Evolutionary conservation across 92 coral and sea anemone species (phyloP).

Genomic region (Zoanthus sociatus): DNA sequence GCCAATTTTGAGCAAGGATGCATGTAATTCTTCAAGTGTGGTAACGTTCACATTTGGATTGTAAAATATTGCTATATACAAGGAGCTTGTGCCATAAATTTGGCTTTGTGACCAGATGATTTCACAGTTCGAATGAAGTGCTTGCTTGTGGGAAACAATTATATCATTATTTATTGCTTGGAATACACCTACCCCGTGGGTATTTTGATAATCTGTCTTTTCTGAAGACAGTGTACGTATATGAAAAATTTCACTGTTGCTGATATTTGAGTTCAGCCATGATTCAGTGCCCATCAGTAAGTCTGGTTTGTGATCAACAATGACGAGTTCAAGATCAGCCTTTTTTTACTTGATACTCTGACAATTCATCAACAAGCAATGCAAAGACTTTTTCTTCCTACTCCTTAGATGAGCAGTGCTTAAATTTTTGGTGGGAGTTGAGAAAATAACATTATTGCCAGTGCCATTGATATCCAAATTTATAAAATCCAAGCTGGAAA

Average conservation of each 20-base stretch:
- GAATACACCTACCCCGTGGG: slow-evolving; percentile 68
- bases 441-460: slow-evolving; percentile 32
- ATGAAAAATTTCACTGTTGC: slow-evolving; percentile 59
- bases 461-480: slow-evolving; percentile 24
- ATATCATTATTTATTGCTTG: slow-evolving; percentile 71
- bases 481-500: slow-evolving; percentile 37
- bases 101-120: too few relatives aligned
- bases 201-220: slow-evolving; percentile 57
- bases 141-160: neutral
- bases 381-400: slow-evolving; percentile 31
- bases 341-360: slow-evolving; percentile 55
- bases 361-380: slow-evolving; percentile 49
- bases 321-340: slow-evolving; percentile 53
- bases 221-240: slow-evolving; percentile 56
- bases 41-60: slow-evolving; percentile 59
- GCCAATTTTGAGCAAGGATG: slow-evolving; percentile 62
- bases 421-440: slow-evolving; percentile 41
- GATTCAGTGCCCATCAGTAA: slow-evolving; percentile 8
- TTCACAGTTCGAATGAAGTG: too few relatives aligned
- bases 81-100: too few relatives aligned
- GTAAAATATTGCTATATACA: neutral
- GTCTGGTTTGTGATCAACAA: slow-evolving; percentile 3
- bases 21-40: slow-evolving; percentile 63
- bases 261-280: slow-evolving; percentile 18
- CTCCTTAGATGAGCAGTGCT: slow-evolving; percentile 29